phyloP scores from a whole-genome alignment of 2,797 vertebrate genomes.

The Poeciliopsis presidionis region DNA sequence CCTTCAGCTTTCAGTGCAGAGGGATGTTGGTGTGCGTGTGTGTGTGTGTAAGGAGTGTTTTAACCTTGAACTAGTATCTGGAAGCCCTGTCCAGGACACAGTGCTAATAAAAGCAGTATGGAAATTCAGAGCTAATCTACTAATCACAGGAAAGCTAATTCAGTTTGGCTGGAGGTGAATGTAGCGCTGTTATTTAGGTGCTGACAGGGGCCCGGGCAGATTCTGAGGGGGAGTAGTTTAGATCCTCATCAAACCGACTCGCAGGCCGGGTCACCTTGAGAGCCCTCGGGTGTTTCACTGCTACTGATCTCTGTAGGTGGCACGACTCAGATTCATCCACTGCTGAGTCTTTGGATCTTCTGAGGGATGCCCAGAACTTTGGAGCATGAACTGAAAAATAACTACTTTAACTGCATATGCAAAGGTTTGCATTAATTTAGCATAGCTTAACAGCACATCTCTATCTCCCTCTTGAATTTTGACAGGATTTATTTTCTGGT shows the following conservation, averaged over 20 bases:
- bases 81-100: conserved; percentile 45
- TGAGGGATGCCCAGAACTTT: not conserved
- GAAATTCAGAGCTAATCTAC: conserved; percentile 73
- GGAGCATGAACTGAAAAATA: not conserved
- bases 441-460: conserved; percentile 9
- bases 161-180: conserved; percentile 70
- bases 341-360: not conserved
- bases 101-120: conserved; percentile 75
- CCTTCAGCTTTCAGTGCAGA: conserved; percentile 26
- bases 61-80: conserved; percentile 74
- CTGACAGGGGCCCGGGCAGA: conserved; percentile 38
- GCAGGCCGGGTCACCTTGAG: conserved; percentile 64
- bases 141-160: conserved; percentile 72
- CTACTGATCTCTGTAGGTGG: not conserved
- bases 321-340: not conserved
- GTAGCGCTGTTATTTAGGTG: conserved; percentile 60
- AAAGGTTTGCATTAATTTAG: not conserved
- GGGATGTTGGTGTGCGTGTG: conserved; percentile 3
- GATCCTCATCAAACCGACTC: conserved; percentile 52
- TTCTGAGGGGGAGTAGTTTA: conserved; percentile 37
- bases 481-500: not conserved
- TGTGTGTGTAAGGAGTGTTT: conserved; percentile 34
- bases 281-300: conserved; percentile 18
- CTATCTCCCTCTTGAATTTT: not conserved
- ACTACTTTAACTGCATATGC: not conserved